Percentiles rank a stretch among this genome's conserved stretches.
phyloP scores from a whole-genome alignment of 1,140 invertebrate genomes.

The roundworm (Caenorhabditis elegans) region DNA sequence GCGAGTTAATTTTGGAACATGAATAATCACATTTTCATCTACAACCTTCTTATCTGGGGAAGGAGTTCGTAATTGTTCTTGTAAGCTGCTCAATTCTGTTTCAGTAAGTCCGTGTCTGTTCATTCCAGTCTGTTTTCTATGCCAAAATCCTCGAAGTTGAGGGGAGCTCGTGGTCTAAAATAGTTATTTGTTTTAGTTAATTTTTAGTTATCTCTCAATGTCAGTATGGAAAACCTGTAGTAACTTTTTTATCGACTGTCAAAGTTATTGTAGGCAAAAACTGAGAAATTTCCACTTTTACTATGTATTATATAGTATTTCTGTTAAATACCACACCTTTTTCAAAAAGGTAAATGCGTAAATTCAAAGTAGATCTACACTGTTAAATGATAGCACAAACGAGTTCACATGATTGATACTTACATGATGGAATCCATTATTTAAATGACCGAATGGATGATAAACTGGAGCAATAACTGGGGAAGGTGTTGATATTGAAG shows the following conservation, averaged over 20 bases:
- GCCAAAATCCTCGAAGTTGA: not conserved
- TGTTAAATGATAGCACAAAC: no score
- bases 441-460: not conserved
- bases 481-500: not conserved
- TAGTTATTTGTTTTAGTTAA: no score
- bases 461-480: not conserved
- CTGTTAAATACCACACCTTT: no score
- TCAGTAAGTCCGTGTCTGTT: not conserved
- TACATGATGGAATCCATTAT: slow-evolving; percentile 16
- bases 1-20: not conserved
- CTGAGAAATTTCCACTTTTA: no score
- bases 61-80: not conserved
- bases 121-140: slow-evolving; percentile 6
- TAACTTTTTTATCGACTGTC: no score
- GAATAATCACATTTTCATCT: not conserved
- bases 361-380: no score
- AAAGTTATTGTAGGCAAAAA: no score
- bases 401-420: no score
- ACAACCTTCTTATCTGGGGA: not conserved
- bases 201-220: no score
- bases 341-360: no score
- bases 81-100: not conserved
- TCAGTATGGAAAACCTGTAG: no score
- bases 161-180: not conserved
- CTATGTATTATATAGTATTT: no score